A percentile compares a stretch with the other conserved stretches of the same genome.
These are phyloP conservation scores for Crocidura indochinensis DNA, from an alignment of 2,797 vertebrate species.

Conservation along the genomic window DNA sequence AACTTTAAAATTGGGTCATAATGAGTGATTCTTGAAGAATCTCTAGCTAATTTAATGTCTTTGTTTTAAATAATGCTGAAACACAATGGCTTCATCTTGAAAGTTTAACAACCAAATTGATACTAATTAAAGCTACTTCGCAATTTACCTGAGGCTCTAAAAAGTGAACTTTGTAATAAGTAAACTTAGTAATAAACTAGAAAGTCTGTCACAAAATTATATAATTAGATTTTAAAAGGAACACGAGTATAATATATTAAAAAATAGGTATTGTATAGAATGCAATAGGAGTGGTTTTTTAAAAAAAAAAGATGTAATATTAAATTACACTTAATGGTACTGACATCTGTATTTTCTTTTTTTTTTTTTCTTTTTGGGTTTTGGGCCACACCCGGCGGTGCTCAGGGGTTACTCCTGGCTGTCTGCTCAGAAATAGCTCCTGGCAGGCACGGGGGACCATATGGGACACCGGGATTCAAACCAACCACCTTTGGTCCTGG, in stretches of 20 bases:
- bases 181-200: constrained; percentile 74
- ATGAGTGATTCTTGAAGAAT: constrained; percentile 80
- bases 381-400: too few relatives aligned
- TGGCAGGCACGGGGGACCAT: too few relatives aligned
- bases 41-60: constrained; percentile 74
- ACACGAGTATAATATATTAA: constrained; percentile 37
- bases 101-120: constrained; percentile 82
- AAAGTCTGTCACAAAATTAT: constrained; percentile 78
- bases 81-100: constrained; percentile 77
- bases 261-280: constrained; percentile 19
- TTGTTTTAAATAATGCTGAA: constrained; percentile 80
- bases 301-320: constrained; percentile 21
- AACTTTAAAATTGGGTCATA: constrained; percentile 81
- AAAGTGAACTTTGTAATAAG: constrained; percentile 69
- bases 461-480: too few relatives aligned
- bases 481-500: too few relatives aligned
- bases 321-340: constrained; percentile 2
- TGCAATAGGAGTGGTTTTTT: constrained; percentile 1
- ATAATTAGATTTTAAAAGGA: constrained; percentile 73
- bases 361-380: too few relatives aligned
- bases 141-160: constrained; percentile 77
- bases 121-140: constrained; percentile 81
- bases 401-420: too few relatives aligned
- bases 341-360: not conserved
- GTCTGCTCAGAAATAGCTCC: too few relatives aligned